Percentiles rank a stretch among this genome's conserved stretches.
Evolutionary conservation across 2,888 invertebrate genomes (phyloP).

Genomic region (Macrosoma leucophasiata): DNA sequence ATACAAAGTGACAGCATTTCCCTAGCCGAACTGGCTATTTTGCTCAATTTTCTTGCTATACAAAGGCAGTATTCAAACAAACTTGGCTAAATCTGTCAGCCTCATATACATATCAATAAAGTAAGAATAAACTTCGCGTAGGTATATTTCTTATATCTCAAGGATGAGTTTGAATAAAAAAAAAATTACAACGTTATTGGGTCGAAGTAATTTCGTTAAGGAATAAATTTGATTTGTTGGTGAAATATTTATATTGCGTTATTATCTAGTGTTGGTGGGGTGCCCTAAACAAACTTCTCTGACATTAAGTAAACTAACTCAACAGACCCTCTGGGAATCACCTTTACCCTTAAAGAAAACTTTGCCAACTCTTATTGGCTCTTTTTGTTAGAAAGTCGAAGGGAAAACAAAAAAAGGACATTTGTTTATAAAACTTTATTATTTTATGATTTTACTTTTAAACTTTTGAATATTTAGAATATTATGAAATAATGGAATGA

Average conservation of each 20-base stretch:
- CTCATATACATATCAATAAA: too few relatives aligned
- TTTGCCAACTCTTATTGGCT: conserved; percentile 49
- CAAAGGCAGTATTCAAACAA: too few relatives aligned
- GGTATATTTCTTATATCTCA: too few relatives aligned
- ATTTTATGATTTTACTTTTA: conserved; percentile 29
- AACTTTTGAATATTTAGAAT: conserved; percentile 10
- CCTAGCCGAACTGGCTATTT: too few relatives aligned
- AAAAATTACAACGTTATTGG: too few relatives aligned
- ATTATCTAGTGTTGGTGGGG: conserved; percentile 52
- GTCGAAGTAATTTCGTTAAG: too few relatives aligned
- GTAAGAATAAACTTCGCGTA: too few relatives aligned
- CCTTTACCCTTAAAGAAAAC: conserved; percentile 55
- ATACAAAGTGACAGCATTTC: too few relatives aligned
- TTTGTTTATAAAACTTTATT: conserved; percentile 30
- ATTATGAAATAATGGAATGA: conserved; percentile 14
- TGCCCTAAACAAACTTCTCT: conserved; percentile 56
- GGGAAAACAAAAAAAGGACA: conserved; percentile 25
- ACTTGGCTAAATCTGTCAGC: too few relatives aligned
- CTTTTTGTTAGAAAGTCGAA: conserved; percentile 41
- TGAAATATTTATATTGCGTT: conserved; percentile 58
- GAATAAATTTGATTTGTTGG: conserved; percentile 44
- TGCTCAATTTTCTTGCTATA: too few relatives aligned
- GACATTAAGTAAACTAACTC: conserved; percentile 61
- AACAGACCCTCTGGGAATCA: conserved; percentile 51
- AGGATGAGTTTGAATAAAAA: too few relatives aligned